Conservation (phyloP, 2,797 vertebrate genomes). For the Diplodus puntazzo region DNA sequence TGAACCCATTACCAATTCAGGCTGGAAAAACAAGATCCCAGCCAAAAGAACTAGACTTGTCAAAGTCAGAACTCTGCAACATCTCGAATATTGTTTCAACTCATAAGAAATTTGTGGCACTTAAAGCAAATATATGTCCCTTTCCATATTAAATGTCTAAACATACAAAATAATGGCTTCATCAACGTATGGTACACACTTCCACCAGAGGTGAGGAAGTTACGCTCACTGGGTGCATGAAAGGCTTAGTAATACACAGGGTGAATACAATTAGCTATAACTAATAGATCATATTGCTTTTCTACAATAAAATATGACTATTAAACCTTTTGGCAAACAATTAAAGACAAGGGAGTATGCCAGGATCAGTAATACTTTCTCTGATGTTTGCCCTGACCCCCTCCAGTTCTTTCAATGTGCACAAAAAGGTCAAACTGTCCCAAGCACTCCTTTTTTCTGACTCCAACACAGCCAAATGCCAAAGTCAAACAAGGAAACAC, state of each 20-base stretch:
- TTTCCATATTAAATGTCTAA: conserved; percentile 39
- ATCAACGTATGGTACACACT: conserved; percentile 27
- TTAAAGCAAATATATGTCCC: conserved; percentile 33
- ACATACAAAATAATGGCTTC: conserved; percentile 22
- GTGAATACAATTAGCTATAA: conserved; percentile 1
- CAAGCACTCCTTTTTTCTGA: conserved; percentile 6
- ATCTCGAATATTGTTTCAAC: conserved; percentile 20
- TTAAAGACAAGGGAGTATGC: conserved; percentile 12
- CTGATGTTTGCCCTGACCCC: conserved; percentile 27
- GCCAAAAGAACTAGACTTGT: conserved; percentile 4
- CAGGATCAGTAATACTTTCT: not conserved
- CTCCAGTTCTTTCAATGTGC: conserved; percentile 1
- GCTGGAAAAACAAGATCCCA: conserved; percentile 27
- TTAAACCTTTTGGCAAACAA: conserved; percentile 45
- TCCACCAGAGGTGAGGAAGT: conserved; percentile 9
- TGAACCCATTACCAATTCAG: conserved; percentile 26
- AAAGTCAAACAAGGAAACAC: conserved; percentile 56
- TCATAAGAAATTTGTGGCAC: conserved; percentile 41
- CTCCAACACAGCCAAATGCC: conserved; percentile 15
- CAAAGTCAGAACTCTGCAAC: conserved; percentile 23
- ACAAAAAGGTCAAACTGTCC: conserved; percentile 39
- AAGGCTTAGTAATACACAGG: conserved; percentile 14
- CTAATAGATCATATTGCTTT: conserved; percentile 4
- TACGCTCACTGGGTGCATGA: conserved; percentile 10
- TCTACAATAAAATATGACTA: conserved; percentile 8